These are phyloP conservation scores for Drosophila mulleri DNA, from an alignment of 2,888 invertebrate species.

Conservation along the genomic window DNA sequence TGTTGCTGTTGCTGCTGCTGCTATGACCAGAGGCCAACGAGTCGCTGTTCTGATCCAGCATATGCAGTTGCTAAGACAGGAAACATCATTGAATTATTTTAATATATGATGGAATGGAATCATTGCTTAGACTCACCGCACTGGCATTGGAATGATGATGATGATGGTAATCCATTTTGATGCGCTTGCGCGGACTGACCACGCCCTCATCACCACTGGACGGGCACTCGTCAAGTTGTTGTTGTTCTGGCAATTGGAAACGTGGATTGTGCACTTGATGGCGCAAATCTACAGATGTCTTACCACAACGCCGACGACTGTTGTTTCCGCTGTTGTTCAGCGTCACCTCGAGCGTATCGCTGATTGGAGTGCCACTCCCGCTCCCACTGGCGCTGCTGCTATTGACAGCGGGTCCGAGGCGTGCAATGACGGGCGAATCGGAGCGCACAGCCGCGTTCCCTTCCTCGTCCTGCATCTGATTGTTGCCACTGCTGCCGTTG, in stretches of 20 bases:
- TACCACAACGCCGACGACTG: slow-evolving; percentile 85
- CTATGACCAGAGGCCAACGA: slow-evolving; percentile 43
- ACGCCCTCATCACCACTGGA: slow-evolving; percentile 89
- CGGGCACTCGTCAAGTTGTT: slow-evolving; percentile 87
- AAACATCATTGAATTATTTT: neutral
- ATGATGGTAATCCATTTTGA: slow-evolving; percentile 87
- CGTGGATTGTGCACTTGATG: slow-evolving; percentile 89
- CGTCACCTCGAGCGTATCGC: slow-evolving; percentile 73
- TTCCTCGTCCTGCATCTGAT: slow-evolving; percentile 88
- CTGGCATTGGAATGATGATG: slow-evolving; percentile 85
- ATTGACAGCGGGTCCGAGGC: slow-evolving; percentile 79
- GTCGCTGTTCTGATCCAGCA: slow-evolving; percentile 54
- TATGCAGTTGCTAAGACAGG: slow-evolving; percentile 57
- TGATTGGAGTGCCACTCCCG: slow-evolving; percentile 45
- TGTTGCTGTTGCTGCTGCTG: neutral
- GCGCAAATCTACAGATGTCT: slow-evolving; percentile 86
- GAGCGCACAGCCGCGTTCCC: slow-evolving; percentile 62
- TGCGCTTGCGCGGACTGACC: slow-evolving; percentile 88
- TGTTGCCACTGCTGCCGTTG: slow-evolving; percentile 78
- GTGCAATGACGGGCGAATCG: slow-evolving; percentile 82
- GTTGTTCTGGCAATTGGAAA: slow-evolving; percentile 89
- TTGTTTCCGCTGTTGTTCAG: slow-evolving; percentile 34
- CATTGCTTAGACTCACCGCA: slow-evolving; percentile 74
- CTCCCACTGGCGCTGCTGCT: slow-evolving; percentile 80
- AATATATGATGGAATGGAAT: neutral